These are phyloP conservation scores for Cacoxenus indagator DNA, from an alignment of 2,888 invertebrate species.

Conservation along the genomic window DNA sequence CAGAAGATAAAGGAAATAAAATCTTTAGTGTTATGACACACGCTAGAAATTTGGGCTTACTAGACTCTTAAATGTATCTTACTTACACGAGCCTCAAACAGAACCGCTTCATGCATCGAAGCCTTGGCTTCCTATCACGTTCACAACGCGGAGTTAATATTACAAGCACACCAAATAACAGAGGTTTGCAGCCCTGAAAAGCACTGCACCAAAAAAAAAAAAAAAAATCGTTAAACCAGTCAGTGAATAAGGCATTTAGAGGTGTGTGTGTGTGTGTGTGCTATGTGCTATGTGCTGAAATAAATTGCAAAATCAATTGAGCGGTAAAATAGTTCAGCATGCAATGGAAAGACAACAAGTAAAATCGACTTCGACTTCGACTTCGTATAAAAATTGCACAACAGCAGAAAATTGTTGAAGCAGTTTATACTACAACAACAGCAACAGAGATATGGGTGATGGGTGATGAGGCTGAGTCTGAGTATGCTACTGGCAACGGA, in stretches of 20 bases:
- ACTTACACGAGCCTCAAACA: too few relatives aligned
- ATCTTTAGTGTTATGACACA: too few relatives aligned
- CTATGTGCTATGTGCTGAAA: slow-evolving; percentile 55
- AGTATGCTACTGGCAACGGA: too few relatives aligned
- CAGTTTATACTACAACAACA: neutral
- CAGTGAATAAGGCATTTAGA: neutral
- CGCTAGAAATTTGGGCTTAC: too few relatives aligned
- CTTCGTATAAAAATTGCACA: neutral
- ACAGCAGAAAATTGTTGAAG: neutral
- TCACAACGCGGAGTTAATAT: too few relatives aligned
- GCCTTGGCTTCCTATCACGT: too few relatives aligned
- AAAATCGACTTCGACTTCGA: neutral
- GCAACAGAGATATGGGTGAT: slow-evolving; percentile 8
- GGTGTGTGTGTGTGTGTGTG: slow-evolving; percentile 25
- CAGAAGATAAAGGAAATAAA: too few relatives aligned
- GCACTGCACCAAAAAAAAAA: neutral
- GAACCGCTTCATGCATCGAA: too few relatives aligned
- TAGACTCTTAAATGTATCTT: too few relatives aligned
- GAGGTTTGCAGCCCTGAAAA: neutral
- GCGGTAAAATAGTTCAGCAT: slow-evolving; percentile 63
- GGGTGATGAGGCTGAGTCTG: too few relatives aligned
- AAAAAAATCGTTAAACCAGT: slow-evolving; percentile 29
- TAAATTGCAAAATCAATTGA: slow-evolving; percentile 68
- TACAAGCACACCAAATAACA: too few relatives aligned
- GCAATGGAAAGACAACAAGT: slow-evolving; percentile 40